phyloP scores from a whole-genome alignment of 2,888 invertebrate species.

The Achlya flavicornis region DNA sequence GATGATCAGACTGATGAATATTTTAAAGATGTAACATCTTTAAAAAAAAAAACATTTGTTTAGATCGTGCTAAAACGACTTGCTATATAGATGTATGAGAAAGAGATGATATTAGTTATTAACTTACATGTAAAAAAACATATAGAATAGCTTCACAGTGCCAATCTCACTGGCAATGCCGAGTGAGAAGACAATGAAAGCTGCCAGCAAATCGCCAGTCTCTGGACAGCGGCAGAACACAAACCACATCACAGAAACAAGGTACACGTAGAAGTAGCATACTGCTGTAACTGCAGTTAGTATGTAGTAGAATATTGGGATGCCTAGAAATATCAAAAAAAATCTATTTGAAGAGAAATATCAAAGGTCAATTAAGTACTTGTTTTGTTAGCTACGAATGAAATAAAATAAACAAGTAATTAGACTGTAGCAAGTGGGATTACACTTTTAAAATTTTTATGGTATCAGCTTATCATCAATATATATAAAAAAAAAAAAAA shows the following conservation, averaged over 20 bases:
- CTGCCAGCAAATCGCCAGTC: conserved; percentile 35
- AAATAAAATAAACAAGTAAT: too few relatives aligned
- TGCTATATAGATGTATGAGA: too few relatives aligned
- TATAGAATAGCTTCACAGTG: conserved; percentile 39
- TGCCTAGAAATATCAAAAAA: conserved; percentile 28
- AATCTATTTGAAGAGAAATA: background rate
- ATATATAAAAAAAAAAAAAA: too few relatives aligned
- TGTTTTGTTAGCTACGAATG: too few relatives aligned
- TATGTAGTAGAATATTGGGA: conserved; percentile 36
- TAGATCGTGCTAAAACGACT: too few relatives aligned
- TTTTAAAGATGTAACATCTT: too few relatives aligned
- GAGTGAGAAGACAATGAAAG: conserved; percentile 42
- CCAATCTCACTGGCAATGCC: conserved; percentile 42
- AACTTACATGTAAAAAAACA: conserved; percentile 42
- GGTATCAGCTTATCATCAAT: too few relatives aligned
- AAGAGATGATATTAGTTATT: conserved; percentile 19
- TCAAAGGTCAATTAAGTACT: too few relatives aligned
- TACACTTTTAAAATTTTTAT: too few relatives aligned
- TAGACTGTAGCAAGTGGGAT: too few relatives aligned
- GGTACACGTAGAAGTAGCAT: conserved; percentile 42
- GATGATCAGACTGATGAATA: too few relatives aligned
- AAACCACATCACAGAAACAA: conserved; percentile 45
- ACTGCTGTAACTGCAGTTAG: conserved; percentile 22
- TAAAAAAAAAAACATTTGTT: too few relatives aligned
- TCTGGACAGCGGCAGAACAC: conserved; percentile 37